phyloP scores from a whole-genome alignment of 2,797 vertebrate genomes.

The Falco concolor region DNA sequence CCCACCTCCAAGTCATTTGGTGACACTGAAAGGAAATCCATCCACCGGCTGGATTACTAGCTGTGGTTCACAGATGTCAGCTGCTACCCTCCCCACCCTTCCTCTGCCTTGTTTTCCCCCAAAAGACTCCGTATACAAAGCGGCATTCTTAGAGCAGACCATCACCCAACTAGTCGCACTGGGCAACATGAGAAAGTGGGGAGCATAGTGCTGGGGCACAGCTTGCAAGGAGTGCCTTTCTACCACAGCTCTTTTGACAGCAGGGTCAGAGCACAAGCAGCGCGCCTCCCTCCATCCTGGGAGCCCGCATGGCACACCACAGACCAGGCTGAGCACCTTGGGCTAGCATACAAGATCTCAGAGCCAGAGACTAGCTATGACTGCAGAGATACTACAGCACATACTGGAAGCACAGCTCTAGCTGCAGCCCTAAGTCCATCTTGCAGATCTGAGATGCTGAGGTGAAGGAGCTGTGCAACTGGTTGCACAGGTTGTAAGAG shows the following conservation, averaged over 20 bases:
- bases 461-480: background rate
- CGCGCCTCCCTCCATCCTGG: fast-evolving
- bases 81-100: background rate
- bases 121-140: background rate
- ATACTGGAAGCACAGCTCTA: background rate
- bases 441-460: background rate
- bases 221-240: background rate
- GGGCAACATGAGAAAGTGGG: background rate
- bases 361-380: background rate
- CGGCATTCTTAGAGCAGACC: background rate
- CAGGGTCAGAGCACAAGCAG: background rate
- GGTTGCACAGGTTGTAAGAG: background rate
- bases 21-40: background rate
- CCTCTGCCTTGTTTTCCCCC: background rate
- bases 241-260: background rate
- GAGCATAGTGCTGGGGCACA: fast-evolving
- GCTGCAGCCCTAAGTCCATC: background rate
- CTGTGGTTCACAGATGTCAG: background rate
- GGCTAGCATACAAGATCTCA: background rate
- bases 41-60: background rate
- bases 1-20: too few species aligned
- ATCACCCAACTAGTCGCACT: fast-evolving
- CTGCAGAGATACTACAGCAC: background rate
- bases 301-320: background rate
- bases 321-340: background rate